Evolutionary conservation across 2,888 invertebrate species (phyloP).

Genomic region (Vannuccia rotundouncinata): DNA sequence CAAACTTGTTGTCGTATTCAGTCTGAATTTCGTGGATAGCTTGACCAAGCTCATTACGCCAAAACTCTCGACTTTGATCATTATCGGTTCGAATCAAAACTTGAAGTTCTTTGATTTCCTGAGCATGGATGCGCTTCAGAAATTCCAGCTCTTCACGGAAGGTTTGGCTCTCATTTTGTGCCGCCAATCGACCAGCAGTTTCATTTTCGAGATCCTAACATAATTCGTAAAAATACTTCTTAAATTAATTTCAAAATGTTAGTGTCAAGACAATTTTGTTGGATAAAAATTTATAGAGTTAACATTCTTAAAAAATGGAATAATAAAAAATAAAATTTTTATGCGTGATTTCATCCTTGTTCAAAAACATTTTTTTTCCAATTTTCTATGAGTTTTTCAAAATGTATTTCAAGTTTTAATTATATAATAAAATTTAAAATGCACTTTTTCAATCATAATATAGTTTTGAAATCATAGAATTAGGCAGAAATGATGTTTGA

Average conservation of each 20-base stretch:
- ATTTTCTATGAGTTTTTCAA: background rate
- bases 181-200: slow-evolving; percentile 58
- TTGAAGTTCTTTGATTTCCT: slow-evolving; percentile 59
- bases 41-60: slow-evolving; percentile 59
- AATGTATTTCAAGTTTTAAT: background rate
- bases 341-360: background rate
- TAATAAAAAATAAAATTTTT: background rate
- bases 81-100: slow-evolving; percentile 59
- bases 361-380: background rate
- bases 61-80: slow-evolving; percentile 60
- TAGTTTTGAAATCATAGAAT: too few relatives aligned
- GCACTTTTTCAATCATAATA: too few relatives aligned
- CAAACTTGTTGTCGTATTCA: slow-evolving; percentile 59
- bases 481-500: too few relatives aligned
- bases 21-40: slow-evolving; percentile 59
- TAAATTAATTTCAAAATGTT: too few relatives aligned
- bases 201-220: slow-evolving; percentile 58
- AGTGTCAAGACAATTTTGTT: too few relatives aligned
- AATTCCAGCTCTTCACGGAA: slow-evolving; percentile 60
- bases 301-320: too few relatives aligned
- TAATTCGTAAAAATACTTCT: too few relatives aligned
- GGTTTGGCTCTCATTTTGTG: slow-evolving; percentile 58
- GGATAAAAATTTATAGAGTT: too few relatives aligned
- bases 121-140: slow-evolving; percentile 57
- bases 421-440: background rate